phyloP scores from a whole-genome alignment of 2,113 vertebrate genomes.

The Paradisaea rubra region DNA sequence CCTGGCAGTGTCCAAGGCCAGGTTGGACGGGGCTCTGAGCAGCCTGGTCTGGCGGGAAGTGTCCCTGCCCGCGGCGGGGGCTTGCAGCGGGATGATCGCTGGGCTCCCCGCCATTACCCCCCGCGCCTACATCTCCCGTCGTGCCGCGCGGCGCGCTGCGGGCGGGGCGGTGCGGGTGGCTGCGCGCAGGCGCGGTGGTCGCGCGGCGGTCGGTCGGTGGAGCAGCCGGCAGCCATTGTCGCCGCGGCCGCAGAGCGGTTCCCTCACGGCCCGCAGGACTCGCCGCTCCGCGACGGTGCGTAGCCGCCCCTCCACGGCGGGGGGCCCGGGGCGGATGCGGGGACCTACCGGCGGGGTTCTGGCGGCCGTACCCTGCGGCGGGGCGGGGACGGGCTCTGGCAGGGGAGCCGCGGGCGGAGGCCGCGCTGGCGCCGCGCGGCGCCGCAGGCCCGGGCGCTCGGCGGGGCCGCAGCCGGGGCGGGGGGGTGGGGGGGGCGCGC shows the following conservation, averaged over 20 bases:
- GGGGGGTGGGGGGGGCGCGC: neutral
- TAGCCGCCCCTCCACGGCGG: neutral
- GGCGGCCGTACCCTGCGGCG: neutral
- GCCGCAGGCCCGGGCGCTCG: too few species aligned
- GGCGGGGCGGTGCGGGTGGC: neutral
- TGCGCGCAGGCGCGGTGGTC: neutral
- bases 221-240: slow-evolving; percentile 20
- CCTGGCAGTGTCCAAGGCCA: neutral
- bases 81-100: rapidly evolving
- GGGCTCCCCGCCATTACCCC: rapidly evolving
- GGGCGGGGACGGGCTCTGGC: neutral
- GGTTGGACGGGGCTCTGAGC: neutral
- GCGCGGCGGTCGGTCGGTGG: neutral
- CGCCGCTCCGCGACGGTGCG: slow-evolving; percentile 1
- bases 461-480: too few species aligned
- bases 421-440: neutral
- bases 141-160: neutral
- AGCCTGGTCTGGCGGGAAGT: rapidly evolving
- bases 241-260: neutral
- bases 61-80: neutral
- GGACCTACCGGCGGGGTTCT: neutral
- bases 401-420: neutral
- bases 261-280: neutral
- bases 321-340: neutral
- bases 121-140: neutral